phyloP scores from a whole-genome alignment of 1,140 invertebrate genomes.

The Temnothorax longispinosus region DNA sequence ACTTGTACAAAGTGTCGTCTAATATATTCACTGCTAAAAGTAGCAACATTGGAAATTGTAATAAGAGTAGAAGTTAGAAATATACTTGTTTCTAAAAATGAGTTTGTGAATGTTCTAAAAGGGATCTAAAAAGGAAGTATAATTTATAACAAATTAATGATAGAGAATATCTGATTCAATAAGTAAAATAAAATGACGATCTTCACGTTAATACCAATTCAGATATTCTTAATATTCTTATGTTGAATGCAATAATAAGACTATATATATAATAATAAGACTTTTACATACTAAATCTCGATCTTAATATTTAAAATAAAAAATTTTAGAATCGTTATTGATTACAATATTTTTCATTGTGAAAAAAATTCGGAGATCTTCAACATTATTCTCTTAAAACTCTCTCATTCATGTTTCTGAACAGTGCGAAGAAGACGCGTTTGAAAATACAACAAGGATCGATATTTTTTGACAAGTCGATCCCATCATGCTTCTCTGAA shows the following conservation, averaged over 20 bases:
- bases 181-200: neutral
- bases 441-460: constrained; percentile 35
- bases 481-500: constrained; percentile 12
- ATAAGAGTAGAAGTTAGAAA: neutral
- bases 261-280: neutral
- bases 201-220: neutral
- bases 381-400: neutral
- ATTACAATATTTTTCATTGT: neutral
- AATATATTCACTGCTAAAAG: constrained; percentile 10
- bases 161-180: neutral
- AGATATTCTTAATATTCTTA: neutral
- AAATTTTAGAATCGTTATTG: neutral
- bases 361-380: neutral
- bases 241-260: neutral
- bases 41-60: neutral
- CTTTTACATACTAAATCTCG: neutral
- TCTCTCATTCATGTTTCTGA: neutral
- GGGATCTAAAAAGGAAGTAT: neutral
- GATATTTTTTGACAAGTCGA: constrained; percentile 60
- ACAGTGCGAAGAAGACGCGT: constrained; percentile 53
- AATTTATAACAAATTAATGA: constrained; percentile 9
- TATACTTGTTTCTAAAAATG: constrained; percentile 9
- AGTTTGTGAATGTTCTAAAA: neutral
- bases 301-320: neutral
- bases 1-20: neutral